Conservation (phyloP, 2,113 vertebrate species). For the Mesitornis unicolor region DNA sequence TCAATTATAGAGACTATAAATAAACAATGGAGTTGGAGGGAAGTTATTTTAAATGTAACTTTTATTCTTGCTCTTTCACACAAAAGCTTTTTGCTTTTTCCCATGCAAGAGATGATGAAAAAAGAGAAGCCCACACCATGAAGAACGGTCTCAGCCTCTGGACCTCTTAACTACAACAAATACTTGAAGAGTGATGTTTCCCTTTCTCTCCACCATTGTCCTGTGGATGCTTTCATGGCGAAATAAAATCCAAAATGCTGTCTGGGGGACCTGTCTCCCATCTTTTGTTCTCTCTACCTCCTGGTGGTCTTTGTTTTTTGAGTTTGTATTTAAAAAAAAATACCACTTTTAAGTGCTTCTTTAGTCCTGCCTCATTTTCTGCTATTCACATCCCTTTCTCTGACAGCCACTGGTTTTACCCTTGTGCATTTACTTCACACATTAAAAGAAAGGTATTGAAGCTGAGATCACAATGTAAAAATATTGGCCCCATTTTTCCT, state of each 20-base stretch:
- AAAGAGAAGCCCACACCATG: neutral
- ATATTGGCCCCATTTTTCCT: neutral
- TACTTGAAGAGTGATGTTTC: neutral
- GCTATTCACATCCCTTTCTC: neutral
- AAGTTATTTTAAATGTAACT: neutral
- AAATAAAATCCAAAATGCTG: neutral
- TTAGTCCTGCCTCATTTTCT: neutral
- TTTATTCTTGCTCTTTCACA: neutral
- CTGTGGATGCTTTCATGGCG: neutral
- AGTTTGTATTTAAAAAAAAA: neutral
- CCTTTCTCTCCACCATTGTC: neutral
- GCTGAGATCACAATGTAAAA: neutral
- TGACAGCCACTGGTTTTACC: neutral
- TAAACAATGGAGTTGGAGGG: slow-evolving; percentile 4
- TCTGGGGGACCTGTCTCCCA: neutral
- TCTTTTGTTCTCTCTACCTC: slow-evolving; percentile 13
- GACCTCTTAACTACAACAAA: neutral
- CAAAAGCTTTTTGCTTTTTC: neutral
- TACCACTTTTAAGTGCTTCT: neutral
- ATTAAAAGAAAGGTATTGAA: neutral
- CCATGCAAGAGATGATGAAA: neutral
- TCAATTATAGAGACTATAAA: neutral
- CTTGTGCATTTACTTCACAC: neutral
- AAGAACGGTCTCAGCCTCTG: neutral
- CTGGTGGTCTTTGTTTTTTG: neutral